Percentiles rank a stretch among this genome's conserved stretches.
Evolutionary conservation across 2,797 vertebrate species (phyloP).

Genomic region (Anabas testudineus): DNA sequence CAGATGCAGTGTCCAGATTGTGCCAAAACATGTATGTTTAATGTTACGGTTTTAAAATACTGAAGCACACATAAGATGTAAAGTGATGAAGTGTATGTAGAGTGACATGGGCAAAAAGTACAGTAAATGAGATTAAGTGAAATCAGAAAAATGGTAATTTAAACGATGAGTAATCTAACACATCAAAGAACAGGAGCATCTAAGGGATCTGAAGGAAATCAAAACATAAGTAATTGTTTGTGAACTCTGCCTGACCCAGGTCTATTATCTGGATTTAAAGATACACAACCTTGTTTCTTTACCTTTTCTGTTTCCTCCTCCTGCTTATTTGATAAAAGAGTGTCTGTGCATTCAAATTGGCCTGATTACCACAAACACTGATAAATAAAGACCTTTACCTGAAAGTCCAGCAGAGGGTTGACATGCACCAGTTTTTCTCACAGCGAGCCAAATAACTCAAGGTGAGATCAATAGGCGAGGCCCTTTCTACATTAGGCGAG

Average conservation of each 20-base stretch:
- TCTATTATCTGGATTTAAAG: slow-evolving; percentile 43
- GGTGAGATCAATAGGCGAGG: slow-evolving; percentile 68
- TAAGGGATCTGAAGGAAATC: neutral
- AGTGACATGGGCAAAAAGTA: too few species aligned
- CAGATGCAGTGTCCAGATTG: too few species aligned
- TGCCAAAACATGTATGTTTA: too few species aligned
- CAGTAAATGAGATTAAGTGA: neutral
- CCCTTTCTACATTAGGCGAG: slow-evolving; percentile 49
- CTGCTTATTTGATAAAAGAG: slow-evolving; percentile 25
- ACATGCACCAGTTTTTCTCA: slow-evolving; percentile 54
- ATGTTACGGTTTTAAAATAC: too few species aligned
- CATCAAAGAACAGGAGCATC: neutral
- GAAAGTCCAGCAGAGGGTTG: slow-evolving; percentile 55
- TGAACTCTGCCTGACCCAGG: slow-evolving; percentile 20
- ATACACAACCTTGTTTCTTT: slow-evolving; percentile 50
- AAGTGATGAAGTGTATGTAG: too few species aligned
- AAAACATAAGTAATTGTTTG: slow-evolving; percentile 15
- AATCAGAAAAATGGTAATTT: neutral
- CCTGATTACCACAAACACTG: slow-evolving; percentile 62
- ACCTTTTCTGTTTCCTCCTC: slow-evolving; percentile 10
- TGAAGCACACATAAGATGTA: too few species aligned
- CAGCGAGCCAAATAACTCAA: slow-evolving; percentile 55
- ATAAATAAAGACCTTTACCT: slow-evolving; percentile 61
- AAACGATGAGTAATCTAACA: neutral
- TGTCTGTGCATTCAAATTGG: slow-evolving; percentile 48